Evolutionary conservation across 2,113 vertebrate genomes (phyloP).

Genomic region (Myotis lucifugus): DNA sequence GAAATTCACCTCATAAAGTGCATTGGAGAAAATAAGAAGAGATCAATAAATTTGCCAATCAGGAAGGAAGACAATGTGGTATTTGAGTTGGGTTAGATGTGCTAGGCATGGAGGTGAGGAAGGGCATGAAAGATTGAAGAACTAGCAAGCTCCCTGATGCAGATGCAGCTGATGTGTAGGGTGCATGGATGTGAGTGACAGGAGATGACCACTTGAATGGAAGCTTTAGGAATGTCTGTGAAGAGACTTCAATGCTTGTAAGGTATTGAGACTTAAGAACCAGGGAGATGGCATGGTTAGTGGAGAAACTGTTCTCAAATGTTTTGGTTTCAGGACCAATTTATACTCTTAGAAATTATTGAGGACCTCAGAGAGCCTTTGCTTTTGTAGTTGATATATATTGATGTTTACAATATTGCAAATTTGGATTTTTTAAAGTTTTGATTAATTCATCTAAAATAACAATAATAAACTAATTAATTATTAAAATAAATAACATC

Average conservation of each 20-base stretch:
- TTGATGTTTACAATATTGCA: conserved; percentile 1
- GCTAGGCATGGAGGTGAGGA: not conserved
- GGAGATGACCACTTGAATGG: not conserved
- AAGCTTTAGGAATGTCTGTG: not conserved
- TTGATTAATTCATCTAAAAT: not conserved
- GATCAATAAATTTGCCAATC: not conserved
- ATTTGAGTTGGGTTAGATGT: not conserved
- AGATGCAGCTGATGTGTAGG: not conserved
- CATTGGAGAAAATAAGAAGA: not conserved
- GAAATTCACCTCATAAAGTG: not conserved
- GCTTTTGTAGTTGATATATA: not conserved
- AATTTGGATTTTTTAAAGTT: not conserved
- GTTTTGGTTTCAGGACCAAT: not conserved
- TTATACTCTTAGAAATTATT: conserved; percentile 44
- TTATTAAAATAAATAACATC: not conserved
- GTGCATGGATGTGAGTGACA: not conserved
- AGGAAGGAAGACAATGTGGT: not conserved
- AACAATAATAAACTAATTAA: not conserved
- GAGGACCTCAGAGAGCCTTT: not conserved
- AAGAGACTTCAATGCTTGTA: not conserved
- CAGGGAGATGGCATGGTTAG: not conserved
- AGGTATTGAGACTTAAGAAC: not conserved
- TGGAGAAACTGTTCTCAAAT: not conserved
- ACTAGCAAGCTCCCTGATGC: not conserved
- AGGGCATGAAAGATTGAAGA: not conserved